Base-by-base conservation (phyloP, 2,113 vertebrate genomes). In the Daphoenositta chrysoptera region DNA sequence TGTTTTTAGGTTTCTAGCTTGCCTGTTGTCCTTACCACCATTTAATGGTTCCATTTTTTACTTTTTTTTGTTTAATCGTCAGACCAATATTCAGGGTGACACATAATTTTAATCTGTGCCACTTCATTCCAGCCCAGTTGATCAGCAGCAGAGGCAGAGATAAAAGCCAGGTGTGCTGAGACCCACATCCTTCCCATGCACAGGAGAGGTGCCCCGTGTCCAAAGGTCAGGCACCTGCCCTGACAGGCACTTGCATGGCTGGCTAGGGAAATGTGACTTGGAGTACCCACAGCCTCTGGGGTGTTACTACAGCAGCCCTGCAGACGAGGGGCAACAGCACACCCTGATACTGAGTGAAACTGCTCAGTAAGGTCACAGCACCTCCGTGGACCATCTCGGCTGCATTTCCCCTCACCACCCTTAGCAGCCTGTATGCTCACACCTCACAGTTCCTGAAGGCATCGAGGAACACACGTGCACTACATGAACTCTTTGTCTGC, bases 171-270 rank as follows among this genome's bases (percentile, higher is more conserved):
- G 14, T 37, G 78, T 33, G 11, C 51, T 7, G 20, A 71, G 89
- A 85, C 21, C 65, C 39, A 71, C 3, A 1, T 53, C 80, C 78
- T 86, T 72, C n/a, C 48, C 18, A 58, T 1, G 10, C 50, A 56
- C 10, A 23, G 30, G 64, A 89, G 79, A 45, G 79, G 85, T 2
- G 48, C 17, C 57, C 35, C 5, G 24, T 0, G 26, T 73, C 87
- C 93, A 95, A 96, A 96, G 96, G 88, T 94, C 88, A 83, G 50
- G 47, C 69, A 70, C 54, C 37, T 42, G 24, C 50, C 47, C 31
- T 68, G 75, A 75, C 64, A 84, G 47, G 7, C 63, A 35, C 20
- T 27, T n/a, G 42, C 18, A 23, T 51, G 61, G 48, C 78, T 84
- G 53, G 23, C 48, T 20, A 90, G 48, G 50, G 86, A 86, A 90